These are phyloP conservation scores for Mystacides longicornis DNA, from an alignment of 2,888 invertebrate species.

Conservation along the genomic window DNA sequence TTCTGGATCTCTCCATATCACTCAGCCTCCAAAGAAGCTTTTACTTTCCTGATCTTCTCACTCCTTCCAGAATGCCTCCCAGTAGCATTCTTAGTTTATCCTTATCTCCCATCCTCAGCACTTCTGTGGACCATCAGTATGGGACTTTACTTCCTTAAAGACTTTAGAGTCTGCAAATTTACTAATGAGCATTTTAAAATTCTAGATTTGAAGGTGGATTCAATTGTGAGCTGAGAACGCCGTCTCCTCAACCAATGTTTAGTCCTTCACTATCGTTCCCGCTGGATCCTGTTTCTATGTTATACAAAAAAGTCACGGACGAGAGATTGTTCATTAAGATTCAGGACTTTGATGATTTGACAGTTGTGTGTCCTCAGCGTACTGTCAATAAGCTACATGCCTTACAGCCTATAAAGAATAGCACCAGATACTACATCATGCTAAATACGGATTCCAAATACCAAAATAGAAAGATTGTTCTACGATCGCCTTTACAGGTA, in stretches of 20 bases:
- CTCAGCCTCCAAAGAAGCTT: too few species aligned
- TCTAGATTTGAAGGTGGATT: constrained; percentile 47
- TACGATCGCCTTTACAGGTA: constrained; percentile 72
- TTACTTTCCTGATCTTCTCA: too few species aligned
- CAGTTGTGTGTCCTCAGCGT: constrained; percentile 57
- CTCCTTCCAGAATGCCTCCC: too few species aligned
- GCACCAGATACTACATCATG: constrained; percentile 60
- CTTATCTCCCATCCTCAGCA: too few species aligned
- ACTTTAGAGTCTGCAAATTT: background rate
- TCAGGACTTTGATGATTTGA: constrained; percentile 55
- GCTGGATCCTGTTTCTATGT: constrained; percentile 43
- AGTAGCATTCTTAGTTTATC: too few species aligned
- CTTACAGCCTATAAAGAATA: constrained; percentile 53
- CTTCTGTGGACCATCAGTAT: too few species aligned
- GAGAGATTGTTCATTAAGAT: constrained; percentile 58
- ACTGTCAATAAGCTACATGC: constrained; percentile 57
- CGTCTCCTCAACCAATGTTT: constrained; percentile 27
- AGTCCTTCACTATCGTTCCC: constrained; percentile 39
- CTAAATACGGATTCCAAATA: constrained; percentile 56
- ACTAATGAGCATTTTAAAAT: constrained; percentile 5
- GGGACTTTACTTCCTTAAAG: too few species aligned
- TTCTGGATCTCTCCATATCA: too few species aligned
- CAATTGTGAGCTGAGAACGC: constrained; percentile 29
- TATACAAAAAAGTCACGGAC: constrained; percentile 58
- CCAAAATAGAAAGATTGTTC: constrained; percentile 52